Evolutionary conservation across 2,888 invertebrate genomes (phyloP).

Genomic region (Ptychoptera albimana): DNA sequence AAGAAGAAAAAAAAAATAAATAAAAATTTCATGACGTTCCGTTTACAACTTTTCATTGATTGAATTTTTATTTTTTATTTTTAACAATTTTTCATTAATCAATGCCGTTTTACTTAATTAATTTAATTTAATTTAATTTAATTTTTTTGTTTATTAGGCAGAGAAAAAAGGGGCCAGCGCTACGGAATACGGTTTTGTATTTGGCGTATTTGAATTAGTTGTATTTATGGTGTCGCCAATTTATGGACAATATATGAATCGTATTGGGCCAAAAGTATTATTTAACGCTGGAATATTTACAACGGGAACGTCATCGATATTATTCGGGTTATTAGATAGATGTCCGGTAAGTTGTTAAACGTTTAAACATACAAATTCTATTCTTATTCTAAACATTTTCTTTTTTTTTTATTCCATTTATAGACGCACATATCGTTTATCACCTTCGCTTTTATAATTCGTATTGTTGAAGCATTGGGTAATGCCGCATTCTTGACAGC

Average conservation of each 20-base stretch:
- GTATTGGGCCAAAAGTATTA: constrained; percentile 60
- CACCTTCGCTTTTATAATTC: constrained; percentile 56
- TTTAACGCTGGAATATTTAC: constrained; percentile 73
- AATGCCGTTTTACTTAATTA: too few relatives aligned
- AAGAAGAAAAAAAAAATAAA: too few relatives aligned
- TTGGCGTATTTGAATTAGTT: constrained; percentile 71
- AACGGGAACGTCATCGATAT: constrained; percentile 65
- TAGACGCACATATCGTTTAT: constrained; percentile 57
- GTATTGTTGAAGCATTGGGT: constrained; percentile 71
- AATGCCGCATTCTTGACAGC: constrained; percentile 77
- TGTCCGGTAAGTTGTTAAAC: constrained; percentile 9
- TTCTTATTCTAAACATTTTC: not conserved
- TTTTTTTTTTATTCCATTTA: not conserved
- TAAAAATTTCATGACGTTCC: too few relatives aligned
- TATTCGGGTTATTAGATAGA: constrained; percentile 41
- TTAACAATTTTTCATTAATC: too few relatives aligned
- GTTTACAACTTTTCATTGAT: too few relatives aligned
- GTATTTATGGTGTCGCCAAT: constrained; percentile 70
- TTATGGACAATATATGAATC: constrained; percentile 63
- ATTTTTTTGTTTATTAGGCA: constrained; percentile 29
- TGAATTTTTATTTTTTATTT: too few relatives aligned
- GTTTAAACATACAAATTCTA: not conserved
- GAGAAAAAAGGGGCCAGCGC: constrained; percentile 65
- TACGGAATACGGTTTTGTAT: constrained; percentile 72
- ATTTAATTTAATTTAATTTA: not conserved